Base-by-base conservation (phyloP, 92 coral and sea anemone genomes). In the Ricordea florida region DNA sequence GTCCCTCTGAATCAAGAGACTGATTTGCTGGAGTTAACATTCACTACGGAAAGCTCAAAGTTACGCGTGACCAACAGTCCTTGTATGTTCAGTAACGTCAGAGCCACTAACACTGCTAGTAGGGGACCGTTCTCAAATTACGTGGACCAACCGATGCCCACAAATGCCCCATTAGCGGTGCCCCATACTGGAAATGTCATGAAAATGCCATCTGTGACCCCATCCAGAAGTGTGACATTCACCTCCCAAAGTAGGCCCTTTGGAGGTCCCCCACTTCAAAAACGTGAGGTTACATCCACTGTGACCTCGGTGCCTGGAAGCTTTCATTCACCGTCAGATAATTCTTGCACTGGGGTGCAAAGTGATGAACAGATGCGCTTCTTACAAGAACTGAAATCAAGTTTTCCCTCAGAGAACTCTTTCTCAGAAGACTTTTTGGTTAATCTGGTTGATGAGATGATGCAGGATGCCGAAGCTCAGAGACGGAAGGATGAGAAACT, bases 391-490 rank as follows among this genome's bases (percentile, higher is more conserved):
- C 53, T 70, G n/a, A n/a, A n/a, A n/a, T n/a, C n/a, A n/a, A n/a
- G n/a, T n/a, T n/a, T n/a, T n/a, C n/a, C n/a, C n/a, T n/a, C n/a
- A n/a, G n/a, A n/a, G n/a, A n/a, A n/a, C n/a, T n/a, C n/a, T n/a
- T n/a, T n/a, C n/a, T n/a, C 57, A 0, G 80, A 73, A n/a, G 26
- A 58, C n/a, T 42, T 30, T 34, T 36, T 73, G 14, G 48, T 57
- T 57, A 59, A 73, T 26, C 26, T 73, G 35, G 58, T 73, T 9
- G 69, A 59, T 26, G 69, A 73, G 1, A 59, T 73, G 80, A 24
- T 58, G 48, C 2, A 2, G 10, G 44, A 37, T 8, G 69, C 10
- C n/a, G 46, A 33, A 33, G 57, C n/a, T 46, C 56, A 48, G 31
- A 59, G 69, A 3, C 31, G 8, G 15, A 35, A 35, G 6, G 17